These are phyloP conservation scores for Eclectus roratus DNA, from an alignment of 2,113 vertebrate genomes.

Conservation along the genomic window DNA sequence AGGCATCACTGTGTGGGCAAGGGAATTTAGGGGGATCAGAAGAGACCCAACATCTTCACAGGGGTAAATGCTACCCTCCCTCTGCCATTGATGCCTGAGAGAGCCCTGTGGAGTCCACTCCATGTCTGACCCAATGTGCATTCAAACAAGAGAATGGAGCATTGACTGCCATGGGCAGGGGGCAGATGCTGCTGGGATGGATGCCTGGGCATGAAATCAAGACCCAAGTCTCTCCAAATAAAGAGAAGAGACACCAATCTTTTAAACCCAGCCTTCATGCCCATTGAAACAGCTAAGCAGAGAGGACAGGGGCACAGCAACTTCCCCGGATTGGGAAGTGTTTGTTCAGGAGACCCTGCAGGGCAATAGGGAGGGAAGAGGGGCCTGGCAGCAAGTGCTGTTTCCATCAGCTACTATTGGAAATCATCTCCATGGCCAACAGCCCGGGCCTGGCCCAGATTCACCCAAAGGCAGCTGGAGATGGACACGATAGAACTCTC, in stretches of 20 bases:
- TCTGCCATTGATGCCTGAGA: background rate
- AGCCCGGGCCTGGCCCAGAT: background rate
- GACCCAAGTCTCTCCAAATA: background rate
- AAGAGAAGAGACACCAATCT: background rate
- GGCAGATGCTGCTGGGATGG: accelerated
- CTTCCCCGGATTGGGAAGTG: background rate
- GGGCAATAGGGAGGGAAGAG: background rate
- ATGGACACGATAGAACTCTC: background rate
- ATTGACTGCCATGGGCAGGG: background rate
- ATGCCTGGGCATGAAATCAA: background rate
- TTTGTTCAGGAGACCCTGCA: background rate
- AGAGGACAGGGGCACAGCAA: background rate
- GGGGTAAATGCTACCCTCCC: background rate
- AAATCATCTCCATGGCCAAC: background rate
- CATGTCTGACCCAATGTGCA: background rate
- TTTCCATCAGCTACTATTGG: background rate
- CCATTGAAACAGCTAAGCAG: background rate
- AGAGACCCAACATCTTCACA: background rate
- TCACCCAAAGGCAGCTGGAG: background rate
- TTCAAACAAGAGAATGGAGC: background rate
- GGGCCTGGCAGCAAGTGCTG: background rate
- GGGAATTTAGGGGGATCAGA: background rate
- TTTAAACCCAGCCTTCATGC: background rate
- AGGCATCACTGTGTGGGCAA: accelerated
- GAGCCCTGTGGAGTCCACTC: background rate